Conservation (phyloP, 1,140 invertebrate species). For the Drosophila bocki region DNA sequence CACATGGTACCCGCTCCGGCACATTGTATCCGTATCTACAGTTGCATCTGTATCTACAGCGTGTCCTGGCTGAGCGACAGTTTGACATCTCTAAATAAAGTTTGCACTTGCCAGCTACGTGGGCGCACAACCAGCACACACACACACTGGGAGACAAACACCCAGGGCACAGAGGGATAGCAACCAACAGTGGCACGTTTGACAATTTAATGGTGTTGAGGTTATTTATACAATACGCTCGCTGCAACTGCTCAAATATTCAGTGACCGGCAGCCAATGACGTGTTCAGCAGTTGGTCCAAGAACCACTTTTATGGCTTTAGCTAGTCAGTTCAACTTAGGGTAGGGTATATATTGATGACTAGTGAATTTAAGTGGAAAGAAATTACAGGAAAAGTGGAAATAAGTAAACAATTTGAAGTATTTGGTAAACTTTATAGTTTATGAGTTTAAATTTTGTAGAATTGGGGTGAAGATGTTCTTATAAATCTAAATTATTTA, state of each 20-base stretch:
- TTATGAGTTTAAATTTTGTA: no score
- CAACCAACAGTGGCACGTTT: slow-evolving; percentile 50
- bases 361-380: background rate
- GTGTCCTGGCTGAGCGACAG: slow-evolving; percentile 74
- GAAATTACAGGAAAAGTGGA: background rate
- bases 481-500: no score
- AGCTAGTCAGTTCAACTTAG: slow-evolving; percentile 3
- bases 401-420: background rate
- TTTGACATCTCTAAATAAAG: slow-evolving; percentile 82
- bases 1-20: slow-evolving; percentile 23
- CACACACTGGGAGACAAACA: background rate
- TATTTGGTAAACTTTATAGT: no score
- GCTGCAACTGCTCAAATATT: slow-evolving; percentile 71
- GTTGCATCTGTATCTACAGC: slow-evolving; percentile 29
- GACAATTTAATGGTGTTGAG: slow-evolving; percentile 83
- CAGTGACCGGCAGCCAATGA: slow-evolving; percentile 67
- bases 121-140: slow-evolving; percentile 34
- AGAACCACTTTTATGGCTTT: slow-evolving; percentile 19
- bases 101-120: slow-evolving; percentile 70
- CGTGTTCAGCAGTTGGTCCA: slow-evolving; percentile 27
- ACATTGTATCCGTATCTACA: slow-evolving; percentile 44
- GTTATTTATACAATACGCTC: slow-evolving; percentile 79
- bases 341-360: background rate
- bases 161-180: slow-evolving; percentile 11
- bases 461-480: no score